Conservation (phyloP, 2,113 vertebrate genomes). For the Microtus pennsylvanicus region DNA sequence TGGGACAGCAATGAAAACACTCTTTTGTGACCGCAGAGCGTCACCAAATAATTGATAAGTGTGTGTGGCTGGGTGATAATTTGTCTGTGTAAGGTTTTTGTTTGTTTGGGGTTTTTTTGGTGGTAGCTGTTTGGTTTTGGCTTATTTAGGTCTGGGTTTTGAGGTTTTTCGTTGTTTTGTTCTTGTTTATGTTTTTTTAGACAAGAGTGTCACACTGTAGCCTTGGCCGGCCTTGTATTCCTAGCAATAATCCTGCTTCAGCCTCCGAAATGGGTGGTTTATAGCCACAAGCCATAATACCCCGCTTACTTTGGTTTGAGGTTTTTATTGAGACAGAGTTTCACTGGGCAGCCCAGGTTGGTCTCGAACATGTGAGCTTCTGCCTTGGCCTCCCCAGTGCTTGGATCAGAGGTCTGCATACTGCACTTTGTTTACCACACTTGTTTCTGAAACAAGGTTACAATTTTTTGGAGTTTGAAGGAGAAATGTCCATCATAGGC, state of each 20-base stretch:
- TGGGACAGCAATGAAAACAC: slow-evolving; percentile 65
- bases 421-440: slow-evolving; percentile 49
- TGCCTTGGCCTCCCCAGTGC: neutral
- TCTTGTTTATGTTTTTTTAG: neutral
- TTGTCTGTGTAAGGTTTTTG: neutral
- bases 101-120: neutral
- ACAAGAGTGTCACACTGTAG: neutral
- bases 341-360: neutral
- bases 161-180: neutral
- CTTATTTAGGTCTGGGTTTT: neutral
- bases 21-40: slow-evolving; percentile 81
- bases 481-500: neutral
- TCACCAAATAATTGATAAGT: slow-evolving; percentile 60
- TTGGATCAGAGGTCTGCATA: neutral
- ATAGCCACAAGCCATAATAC: neutral
- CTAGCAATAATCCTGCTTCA: neutral
- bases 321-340: neutral
- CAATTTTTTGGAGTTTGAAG: neutral
- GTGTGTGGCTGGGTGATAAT: neutral
- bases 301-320: neutral
- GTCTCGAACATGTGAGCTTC: neutral
- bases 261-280: neutral
- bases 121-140: neutral
- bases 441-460: slow-evolving; percentile 65
- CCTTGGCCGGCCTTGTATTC: neutral